Conservation (phyloP, 1,140 invertebrate species). For the Drosophila nigrodunni region DNA sequence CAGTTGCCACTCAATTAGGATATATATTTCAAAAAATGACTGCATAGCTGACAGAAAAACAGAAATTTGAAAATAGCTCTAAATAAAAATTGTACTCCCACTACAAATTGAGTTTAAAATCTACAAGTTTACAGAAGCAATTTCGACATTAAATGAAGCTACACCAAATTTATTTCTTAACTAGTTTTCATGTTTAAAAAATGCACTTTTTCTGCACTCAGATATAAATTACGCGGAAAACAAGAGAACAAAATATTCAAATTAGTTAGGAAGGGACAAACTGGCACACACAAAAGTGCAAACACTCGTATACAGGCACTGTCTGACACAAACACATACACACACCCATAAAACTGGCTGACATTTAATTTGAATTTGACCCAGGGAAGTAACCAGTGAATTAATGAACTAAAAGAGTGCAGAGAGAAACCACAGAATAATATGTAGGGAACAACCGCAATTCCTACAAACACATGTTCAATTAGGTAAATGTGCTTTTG, state of each 20-base stretch:
- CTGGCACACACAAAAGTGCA: constrained; percentile 6
- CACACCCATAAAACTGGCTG: constrained; percentile 16
- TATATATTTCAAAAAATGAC: constrained; percentile 14
- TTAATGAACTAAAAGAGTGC: constrained; percentile 70
- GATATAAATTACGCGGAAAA: constrained; percentile 63
- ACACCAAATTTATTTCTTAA: constrained; percentile 66
- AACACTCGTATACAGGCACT: not conserved
- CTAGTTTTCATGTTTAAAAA: constrained; percentile 55
- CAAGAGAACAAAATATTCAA: constrained; percentile 43
- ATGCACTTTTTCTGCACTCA: constrained; percentile 31
- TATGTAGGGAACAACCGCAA: constrained; percentile 22
- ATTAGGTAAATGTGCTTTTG: constrained; percentile 58
- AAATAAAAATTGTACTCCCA: constrained; percentile 25
- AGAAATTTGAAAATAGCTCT: not conserved
- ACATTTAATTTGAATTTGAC: constrained; percentile 76
- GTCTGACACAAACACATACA: constrained; percentile 36
- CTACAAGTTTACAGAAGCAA: constrained; percentile 29
- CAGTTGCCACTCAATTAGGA: not conserved
- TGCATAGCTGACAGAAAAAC: constrained; percentile 24
- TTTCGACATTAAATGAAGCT: constrained; percentile 65
- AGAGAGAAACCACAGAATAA: constrained; percentile 25
- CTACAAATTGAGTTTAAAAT: constrained; percentile 20
- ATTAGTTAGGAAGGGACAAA: constrained; percentile 34
- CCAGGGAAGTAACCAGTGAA: constrained; percentile 29
- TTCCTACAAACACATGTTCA: constrained; percentile 67